Evolutionary conservation across 1,140 invertebrate genomes (phyloP), one percentile per base, ranked within the genome.

Genomic region (Acromyrmex charruanus): DNA sequence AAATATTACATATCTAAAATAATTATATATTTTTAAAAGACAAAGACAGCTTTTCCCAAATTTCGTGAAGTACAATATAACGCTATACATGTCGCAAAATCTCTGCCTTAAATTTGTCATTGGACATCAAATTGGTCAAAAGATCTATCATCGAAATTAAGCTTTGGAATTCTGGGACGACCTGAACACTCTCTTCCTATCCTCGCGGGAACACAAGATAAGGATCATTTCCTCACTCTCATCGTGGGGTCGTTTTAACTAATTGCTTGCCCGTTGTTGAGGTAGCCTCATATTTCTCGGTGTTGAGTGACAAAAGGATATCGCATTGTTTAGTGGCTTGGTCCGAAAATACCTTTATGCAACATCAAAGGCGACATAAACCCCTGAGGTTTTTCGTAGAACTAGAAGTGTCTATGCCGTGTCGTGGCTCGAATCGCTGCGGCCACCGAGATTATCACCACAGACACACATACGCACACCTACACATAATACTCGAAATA

Each of bases 221-320:
- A 84, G 69, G 44, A 63, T 39, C 39, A 63, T 74, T 16, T 21
- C 10, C 55, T 84, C 31, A 21, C 49, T 18, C 21, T 71, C 16
- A 12, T 51, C 80, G 14, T n/a, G 28, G 9, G 31, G 39, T 84
- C 69, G 1, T 84, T 84, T 75, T 74, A 84, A 75, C 69, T 82
- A 28, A 74, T 75, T 58, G 80, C 28, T 59, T 39, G 80, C 18
- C 25, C 55, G 55, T 16, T 25, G 49, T 7, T 4, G 7, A 63
- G n/a, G 31, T 18, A 28, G 80, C 28, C 31, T 84, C 80, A 25
- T 63, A 5, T 75, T 84, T 25, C 65, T 53, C 31, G 39, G 80
- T 82, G 25, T 82, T 49, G 58, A 49, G 25, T 82, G 53, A 74
- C 80, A 82, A 82, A 84, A 84, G 80, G 39, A 25, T 84, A 81